Evolutionary conservation across 2,888 invertebrate species (phyloP).

Genomic region (Auanema freiburgensis): DNA sequence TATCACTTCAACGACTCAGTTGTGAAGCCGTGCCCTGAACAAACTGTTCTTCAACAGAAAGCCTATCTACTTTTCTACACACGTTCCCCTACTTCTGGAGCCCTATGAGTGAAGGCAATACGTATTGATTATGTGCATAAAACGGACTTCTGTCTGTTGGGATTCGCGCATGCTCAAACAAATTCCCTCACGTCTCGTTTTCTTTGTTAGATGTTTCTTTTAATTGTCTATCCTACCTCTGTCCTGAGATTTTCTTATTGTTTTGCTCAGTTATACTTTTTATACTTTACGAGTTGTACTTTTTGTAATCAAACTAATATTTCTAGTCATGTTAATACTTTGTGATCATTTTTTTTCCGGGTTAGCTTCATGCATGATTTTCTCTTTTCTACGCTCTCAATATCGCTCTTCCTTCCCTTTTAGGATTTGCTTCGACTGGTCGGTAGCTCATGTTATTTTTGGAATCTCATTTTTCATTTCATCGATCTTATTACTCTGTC

Average conservation of each 20-base stretch:
- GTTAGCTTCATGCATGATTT: conserved; percentile 2
- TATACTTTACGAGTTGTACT: neutral
- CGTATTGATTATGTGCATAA: no score
- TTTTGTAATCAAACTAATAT: neutral
- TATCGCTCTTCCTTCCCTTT: neutral
- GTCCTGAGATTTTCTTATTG: neutral
- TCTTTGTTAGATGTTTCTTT: neutral
- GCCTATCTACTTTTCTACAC: conserved; percentile 85
- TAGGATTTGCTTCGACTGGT: no score
- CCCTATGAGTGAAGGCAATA: neutral
- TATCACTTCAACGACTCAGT: conserved; percentile 84
- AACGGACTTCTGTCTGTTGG: no score
- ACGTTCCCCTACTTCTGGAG: conserved; percentile 8
- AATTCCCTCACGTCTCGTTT: no score
- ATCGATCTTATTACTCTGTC: no score
- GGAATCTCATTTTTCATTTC: no score
- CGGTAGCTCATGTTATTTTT: no score
- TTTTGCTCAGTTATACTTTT: neutral
- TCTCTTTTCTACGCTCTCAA: neutral
- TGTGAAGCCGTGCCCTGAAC: conserved; percentile 75
- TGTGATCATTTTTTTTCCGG: neutral
- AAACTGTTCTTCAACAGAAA: conserved; percentile 77
- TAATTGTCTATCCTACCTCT: conserved; percentile 1
- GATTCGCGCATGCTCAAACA: no score
- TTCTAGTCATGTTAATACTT: neutral